Percentiles rank a stretch among this genome's conserved stretches.
Conservation (phyloP, 2,113 vertebrate species). For the Erythrolamprus reginae region DNA sequence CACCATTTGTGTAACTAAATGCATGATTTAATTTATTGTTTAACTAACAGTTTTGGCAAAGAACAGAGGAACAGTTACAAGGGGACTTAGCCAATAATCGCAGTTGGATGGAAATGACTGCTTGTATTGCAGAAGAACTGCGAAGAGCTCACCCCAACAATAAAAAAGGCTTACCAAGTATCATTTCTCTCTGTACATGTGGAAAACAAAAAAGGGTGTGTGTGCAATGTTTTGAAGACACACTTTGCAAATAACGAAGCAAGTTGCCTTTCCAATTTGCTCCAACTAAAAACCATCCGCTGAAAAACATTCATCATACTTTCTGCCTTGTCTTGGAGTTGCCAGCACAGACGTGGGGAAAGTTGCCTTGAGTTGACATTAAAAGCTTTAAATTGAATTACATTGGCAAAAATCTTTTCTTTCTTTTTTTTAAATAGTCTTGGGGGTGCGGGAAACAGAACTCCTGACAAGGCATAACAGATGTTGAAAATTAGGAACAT, state of each 20-base stretch:
- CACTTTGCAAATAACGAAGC: constrained; percentile 15
- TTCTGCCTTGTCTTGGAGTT: constrained; percentile 47
- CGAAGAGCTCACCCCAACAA: constrained; percentile 50
- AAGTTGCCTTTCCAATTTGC: constrained; percentile 23
- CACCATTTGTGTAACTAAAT: constrained; percentile 57
- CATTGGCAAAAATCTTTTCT: constrained; percentile 58
- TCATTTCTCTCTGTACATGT: background rate
- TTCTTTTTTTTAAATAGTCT: constrained; percentile 46
- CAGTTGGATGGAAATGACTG: constrained; percentile 52
- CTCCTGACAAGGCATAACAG: constrained; percentile 60
- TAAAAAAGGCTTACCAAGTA: constrained; percentile 57
- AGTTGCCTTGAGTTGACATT: constrained; percentile 58
- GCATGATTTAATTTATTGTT: constrained; percentile 64
- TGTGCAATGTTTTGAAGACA: constrained; percentile 18
- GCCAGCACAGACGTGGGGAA: constrained; percentile 47
- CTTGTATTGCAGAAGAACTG: constrained; percentile 44
- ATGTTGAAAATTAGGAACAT: constrained; percentile 61
- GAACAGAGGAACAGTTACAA: constrained; percentile 54
- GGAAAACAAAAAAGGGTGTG: background rate
- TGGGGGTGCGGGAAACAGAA: constrained; percentile 37
- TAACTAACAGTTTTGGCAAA: constrained; percentile 58
- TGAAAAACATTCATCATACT: constrained; percentile 54
- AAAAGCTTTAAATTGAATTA: constrained; percentile 64
- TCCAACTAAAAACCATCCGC: constrained; percentile 2
- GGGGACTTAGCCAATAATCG: constrained; percentile 54